Percentiles rank a stretch among this genome's conserved stretches.
Conservation (phyloP, 2,113 vertebrate species). For the Proterorhinus semilunaris region DNA sequence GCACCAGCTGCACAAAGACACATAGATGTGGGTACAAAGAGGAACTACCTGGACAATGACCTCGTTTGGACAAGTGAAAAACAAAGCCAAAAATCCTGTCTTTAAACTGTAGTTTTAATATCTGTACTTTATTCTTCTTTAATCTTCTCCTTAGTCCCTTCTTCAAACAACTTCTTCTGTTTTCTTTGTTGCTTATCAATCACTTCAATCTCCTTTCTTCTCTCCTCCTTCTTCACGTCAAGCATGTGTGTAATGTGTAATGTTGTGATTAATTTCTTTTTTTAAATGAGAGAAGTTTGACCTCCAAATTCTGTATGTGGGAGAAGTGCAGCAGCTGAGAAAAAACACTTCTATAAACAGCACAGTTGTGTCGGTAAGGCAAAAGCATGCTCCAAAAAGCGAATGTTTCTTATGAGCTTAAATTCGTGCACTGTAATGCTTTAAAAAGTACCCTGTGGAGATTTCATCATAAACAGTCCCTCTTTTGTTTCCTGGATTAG, state of each 20-base stretch:
- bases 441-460: slow-evolving; percentile 20
- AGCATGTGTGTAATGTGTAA: too few relatives aligned
- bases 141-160: too few relatives aligned
- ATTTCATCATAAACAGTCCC: slow-evolving; percentile 29
- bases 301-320: too few relatives aligned
- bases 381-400: slow-evolving; percentile 5
- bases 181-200: too few relatives aligned
- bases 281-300: too few relatives aligned
- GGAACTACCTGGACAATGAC: slow-evolving; percentile 50
- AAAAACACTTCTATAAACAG: neutral
- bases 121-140: too few relatives aligned
- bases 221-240: too few relatives aligned
- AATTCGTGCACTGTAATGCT: slow-evolving; percentile 18
- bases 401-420: slow-evolving; percentile 5
- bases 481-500: slow-evolving; percentile 33
- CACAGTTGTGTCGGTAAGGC: neutral
- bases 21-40: slow-evolving; percentile 31
- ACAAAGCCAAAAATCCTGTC: slow-evolving; percentile 6
- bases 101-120: neutral
- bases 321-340: neutral
- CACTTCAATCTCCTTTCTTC: too few relatives aligned
- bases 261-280: too few relatives aligned
- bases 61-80: slow-evolving; percentile 20
- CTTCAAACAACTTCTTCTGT: too few relatives aligned
- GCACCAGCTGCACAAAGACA: slow-evolving; percentile 52